Evolutionary conservation across 1,140 invertebrate species (phyloP).

Genomic region (Thaumetopoea pityocampa): DNA sequence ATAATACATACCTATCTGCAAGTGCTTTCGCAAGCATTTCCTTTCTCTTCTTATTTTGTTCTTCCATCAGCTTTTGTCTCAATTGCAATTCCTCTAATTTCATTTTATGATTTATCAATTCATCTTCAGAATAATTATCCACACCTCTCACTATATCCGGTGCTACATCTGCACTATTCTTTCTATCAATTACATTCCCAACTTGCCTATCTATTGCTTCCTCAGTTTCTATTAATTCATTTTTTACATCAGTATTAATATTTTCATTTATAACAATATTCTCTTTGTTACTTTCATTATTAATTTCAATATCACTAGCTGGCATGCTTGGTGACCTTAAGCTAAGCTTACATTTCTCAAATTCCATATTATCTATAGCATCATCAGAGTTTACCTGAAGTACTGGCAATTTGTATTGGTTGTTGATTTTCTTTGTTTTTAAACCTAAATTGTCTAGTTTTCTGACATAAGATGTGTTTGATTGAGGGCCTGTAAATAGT

Average conservation of each 20-base stretch:
- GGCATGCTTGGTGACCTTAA: conserved; percentile 37
- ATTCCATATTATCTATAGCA: conserved; percentile 39
- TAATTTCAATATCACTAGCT: conserved; percentile 12
- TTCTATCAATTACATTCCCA: conserved; percentile 29
- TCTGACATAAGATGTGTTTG: conserved; percentile 27
- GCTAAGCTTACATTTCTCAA: conserved; percentile 62
- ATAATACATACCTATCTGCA: conserved; percentile 78
- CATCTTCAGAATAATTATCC: conserved; percentile 57
- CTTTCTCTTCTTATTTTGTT: conserved; percentile 85
- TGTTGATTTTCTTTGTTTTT: conserved; percentile 28
- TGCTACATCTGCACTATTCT: conserved; percentile 28
- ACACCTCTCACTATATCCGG: conserved; percentile 56
- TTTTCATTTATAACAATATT: conserved; percentile 19
- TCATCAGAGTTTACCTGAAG: conserved; percentile 45
- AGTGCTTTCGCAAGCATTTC: conserved; percentile 83
- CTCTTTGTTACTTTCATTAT: conserved; percentile 22
- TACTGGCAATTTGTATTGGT: conserved; percentile 36
- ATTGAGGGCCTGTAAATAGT: conserved; percentile 26
- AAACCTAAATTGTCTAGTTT: conserved; percentile 43
- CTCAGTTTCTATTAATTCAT: conserved; percentile 9
- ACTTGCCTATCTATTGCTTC: conserved; percentile 15
- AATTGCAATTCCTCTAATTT: conserved; percentile 81
- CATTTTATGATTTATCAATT: conserved; percentile 46
- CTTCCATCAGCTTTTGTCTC: conserved; percentile 84
- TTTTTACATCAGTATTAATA: conserved; percentile 9